A percentile compares a stretch with the other conserved stretches of the same genome.
Evolutionary conservation across 2,113 vertebrate species (phyloP).

Genomic region (Okapia johnstoni): DNA sequence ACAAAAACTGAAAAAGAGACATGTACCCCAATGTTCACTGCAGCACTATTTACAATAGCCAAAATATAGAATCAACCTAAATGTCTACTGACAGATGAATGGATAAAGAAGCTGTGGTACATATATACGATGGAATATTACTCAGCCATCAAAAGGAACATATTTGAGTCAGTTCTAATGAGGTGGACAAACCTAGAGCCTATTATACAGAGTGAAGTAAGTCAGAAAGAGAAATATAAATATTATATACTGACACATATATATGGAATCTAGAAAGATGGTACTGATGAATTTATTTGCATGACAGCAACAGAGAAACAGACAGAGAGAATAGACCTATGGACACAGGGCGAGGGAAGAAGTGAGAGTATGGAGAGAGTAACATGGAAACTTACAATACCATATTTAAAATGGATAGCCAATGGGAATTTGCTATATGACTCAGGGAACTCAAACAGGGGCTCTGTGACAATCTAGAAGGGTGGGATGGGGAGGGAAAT

Average conservation of each 20-base stretch:
- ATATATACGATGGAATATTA: background rate
- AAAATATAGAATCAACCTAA: background rate
- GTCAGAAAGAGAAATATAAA: background rate
- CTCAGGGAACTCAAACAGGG: background rate
- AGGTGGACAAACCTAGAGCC: background rate
- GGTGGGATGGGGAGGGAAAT: background rate
- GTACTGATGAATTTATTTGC: background rate
- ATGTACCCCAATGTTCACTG: background rate
- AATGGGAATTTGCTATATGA: background rate
- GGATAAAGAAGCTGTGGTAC: background rate
- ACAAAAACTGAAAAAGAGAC: background rate
- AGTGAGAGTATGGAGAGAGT: background rate
- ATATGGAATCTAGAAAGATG: background rate
- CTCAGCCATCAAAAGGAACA: background rate
- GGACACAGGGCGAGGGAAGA: background rate
- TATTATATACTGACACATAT: background rate
- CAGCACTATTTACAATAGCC: background rate
- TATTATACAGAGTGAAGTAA: background rate
- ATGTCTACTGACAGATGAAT: background rate
- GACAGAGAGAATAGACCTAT: background rate
- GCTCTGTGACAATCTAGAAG: background rate
- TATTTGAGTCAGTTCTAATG: background rate
- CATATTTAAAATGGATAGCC: background rate
- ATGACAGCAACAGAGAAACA: background rate
- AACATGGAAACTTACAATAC: background rate